Conservation (phyloP, 2,113 vertebrate genomes). For the Crotalus helleri region DNA sequence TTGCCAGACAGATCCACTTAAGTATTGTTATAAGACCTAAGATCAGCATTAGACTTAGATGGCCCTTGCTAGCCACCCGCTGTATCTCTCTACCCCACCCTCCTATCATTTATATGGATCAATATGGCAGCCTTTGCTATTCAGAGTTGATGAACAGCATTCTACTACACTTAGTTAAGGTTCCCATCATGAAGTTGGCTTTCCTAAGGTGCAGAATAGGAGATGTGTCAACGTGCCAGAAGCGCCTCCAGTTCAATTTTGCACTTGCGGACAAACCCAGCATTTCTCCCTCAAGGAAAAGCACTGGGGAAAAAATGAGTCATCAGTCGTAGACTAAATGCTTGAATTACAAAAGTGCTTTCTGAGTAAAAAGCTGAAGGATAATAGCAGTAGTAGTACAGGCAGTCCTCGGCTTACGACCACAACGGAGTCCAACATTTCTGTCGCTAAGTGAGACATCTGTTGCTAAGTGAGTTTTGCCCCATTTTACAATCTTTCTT, state of each 20-base stretch:
- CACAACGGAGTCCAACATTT: too few relatives aligned
- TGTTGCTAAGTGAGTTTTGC: too few relatives aligned
- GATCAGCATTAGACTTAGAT: neutral
- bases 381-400: neutral
- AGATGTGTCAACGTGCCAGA: neutral
- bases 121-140: slow-evolving; percentile 35
- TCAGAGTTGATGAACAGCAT: slow-evolving; percentile 5
- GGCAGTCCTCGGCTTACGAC: neutral
- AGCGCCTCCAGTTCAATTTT: neutral
- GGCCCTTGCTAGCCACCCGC: neutral
- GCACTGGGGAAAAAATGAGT: neutral
- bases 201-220: slow-evolving; percentile 14
- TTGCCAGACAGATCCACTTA: neutral
- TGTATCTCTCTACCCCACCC: neutral
- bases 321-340: neutral
- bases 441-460: too few relatives aligned
- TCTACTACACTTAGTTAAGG: slow-evolving; percentile 20
- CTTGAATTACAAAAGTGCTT: neutral
- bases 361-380: neutral
- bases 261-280: neutral
- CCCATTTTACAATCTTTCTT: too few relatives aligned
- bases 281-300: neutral
- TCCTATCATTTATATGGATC: slow-evolving; percentile 21
- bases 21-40: neutral
- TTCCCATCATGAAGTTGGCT: slow-evolving; percentile 24